Percentiles rank a stretch among this genome's conserved stretches.
Conservation (phyloP, 2,888 invertebrate species). For the Drosophila pullipes region DNA sequence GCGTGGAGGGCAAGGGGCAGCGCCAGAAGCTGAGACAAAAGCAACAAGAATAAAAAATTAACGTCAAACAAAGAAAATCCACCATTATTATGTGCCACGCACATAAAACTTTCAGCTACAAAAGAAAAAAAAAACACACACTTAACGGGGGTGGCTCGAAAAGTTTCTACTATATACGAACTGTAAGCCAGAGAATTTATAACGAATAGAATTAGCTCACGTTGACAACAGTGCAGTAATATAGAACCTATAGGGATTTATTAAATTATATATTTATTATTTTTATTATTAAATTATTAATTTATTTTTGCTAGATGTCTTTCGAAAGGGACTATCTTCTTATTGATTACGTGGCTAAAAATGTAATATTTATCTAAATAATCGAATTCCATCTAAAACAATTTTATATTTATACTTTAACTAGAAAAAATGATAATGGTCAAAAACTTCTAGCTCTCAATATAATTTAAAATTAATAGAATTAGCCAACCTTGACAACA, state of each 20-base stretch:
- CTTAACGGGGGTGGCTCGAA: slow-evolving; percentile 26
- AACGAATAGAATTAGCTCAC: background rate
- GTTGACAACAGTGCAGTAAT: background rate
- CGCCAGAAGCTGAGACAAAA: slow-evolving; percentile 65
- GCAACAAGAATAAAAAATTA: slow-evolving; percentile 78
- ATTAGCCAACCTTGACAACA: too few species aligned
- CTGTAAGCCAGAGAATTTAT: background rate
- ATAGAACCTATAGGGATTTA: too few species aligned
- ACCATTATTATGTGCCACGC: slow-evolving; percentile 83
- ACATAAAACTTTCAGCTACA: slow-evolving; percentile 68
- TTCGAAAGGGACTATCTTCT: background rate
- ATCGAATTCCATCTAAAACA: background rate
- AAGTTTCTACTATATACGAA: slow-evolving; percentile 12
- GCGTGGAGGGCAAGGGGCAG: slow-evolving; percentile 27
- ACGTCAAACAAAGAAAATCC: slow-evolving; percentile 82
- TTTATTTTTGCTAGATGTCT: background rate
- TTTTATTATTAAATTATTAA: too few species aligned
- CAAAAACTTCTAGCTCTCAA: too few species aligned
- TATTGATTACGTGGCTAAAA: background rate
- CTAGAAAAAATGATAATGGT: background rate
- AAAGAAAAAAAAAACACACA: slow-evolving; percentile 35
- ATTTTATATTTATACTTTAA: background rate
- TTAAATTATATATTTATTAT: background rate
- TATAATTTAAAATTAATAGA: too few species aligned
- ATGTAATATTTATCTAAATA: background rate